Evolutionary conservation across 1,140 invertebrate genomes (phyloP), one percentile per base, ranked within the genome.

Genomic region (Eubasilissa regina): DNA sequence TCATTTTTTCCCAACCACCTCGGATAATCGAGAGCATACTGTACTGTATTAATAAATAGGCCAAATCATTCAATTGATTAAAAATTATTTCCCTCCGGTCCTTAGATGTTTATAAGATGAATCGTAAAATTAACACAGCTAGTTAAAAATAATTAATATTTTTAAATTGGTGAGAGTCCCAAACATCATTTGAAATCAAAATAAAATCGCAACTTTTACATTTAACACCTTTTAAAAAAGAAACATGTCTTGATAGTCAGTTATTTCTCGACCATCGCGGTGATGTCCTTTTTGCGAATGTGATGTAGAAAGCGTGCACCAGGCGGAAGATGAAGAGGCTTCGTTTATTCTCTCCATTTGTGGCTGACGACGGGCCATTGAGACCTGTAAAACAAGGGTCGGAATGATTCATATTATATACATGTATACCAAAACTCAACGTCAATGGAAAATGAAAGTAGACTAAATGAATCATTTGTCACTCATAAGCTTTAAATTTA

Each of bases 281-380:
- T 95, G 92, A 64, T 91, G 92, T 83, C 93, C 94, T 87, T 96
- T 96, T 85, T 96, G 94, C 0, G 94, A 95, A 84, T 95, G 93
- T 86, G 92, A 95, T 43, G 95, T 93, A 79, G 95, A 94, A 90
- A 96, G 92, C 0, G 94, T 93, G 4, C 94, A 92, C 95, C 95
- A 97, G 64, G 94, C 93, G 3, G 93, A 91, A 11, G 94, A 94
- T 0, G 94, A 95, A 8, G 93, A 92, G 4, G 94, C 94, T 85
- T 96, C 94, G 83, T 92, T 94, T 43, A 93, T 92, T 9, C 93
- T 91, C 82, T 96, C 94, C 86, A 97, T 94, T 74, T 94, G 90
- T 0, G 95, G 95, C 84, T 97, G 96, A 70, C 95, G 89, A 81
- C 95, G 89, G 0, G 96, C 96, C 83, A 97, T 89, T 6, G 95